Percentiles rank a stretch among this genome's conserved stretches.
Conservation (phyloP, 2,797 vertebrate species). For the Chelmon rostratus region DNA sequence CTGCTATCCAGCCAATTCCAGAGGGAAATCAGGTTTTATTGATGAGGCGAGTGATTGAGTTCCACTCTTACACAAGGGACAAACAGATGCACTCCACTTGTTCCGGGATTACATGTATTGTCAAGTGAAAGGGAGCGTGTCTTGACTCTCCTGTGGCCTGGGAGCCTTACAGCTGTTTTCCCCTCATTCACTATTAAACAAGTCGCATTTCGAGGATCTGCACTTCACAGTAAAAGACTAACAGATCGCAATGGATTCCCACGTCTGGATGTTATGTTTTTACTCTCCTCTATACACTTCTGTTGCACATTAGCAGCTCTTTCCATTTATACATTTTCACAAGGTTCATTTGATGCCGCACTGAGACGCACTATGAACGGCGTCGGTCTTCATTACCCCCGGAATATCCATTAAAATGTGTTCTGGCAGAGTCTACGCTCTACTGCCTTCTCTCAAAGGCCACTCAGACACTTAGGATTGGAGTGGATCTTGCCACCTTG, state of each 20-base stretch:
- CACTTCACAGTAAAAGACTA: not conserved
- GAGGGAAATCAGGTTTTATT: conserved; percentile 74
- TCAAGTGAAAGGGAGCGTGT: conserved; percentile 55
- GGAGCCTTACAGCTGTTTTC: conserved; percentile 28
- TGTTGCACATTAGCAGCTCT: conserved; percentile 21
- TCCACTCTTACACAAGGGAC: conserved; percentile 55
- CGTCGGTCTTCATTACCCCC: conserved; percentile 38
- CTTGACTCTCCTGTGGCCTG: conserved; percentile 35
- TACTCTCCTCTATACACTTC: not conserved
- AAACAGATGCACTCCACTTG: conserved; percentile 63
- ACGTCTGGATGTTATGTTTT: not conserved
- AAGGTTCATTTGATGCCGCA: conserved; percentile 40
- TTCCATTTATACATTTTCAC: conserved; percentile 36
- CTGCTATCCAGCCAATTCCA: conserved; percentile 66
- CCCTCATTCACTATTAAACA: conserved; percentile 29
- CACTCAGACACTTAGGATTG: conserved; percentile 9
- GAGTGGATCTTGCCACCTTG: conserved; percentile 10
- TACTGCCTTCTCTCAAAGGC: conserved; percentile 27
- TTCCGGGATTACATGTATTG: conserved; percentile 64
- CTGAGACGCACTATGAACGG: conserved; percentile 12
- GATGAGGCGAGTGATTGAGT: conserved; percentile 60
- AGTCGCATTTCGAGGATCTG: conserved; percentile 10
- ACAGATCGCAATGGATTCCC: not conserved
- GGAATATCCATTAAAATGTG: conserved; percentile 38
- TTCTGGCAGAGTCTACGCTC: conserved; percentile 20